Evolutionary conservation across 1,140 invertebrate species (phyloP), one percentile per base, ranked within the genome.

Genomic region (Chionoecetes opilio): DNA sequence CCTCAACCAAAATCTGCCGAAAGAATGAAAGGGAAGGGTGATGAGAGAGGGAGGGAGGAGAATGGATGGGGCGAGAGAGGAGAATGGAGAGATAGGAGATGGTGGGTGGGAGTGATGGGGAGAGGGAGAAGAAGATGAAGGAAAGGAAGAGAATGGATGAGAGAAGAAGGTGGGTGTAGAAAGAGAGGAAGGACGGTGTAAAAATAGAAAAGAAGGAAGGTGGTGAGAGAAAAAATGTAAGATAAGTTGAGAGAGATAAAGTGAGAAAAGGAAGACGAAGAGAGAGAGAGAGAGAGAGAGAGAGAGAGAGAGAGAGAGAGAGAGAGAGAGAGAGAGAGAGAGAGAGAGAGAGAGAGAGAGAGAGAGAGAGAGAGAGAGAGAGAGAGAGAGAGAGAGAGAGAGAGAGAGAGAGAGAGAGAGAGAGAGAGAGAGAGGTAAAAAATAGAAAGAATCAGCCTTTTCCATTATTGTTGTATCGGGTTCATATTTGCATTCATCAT

Each of bases 371-470:
- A n/a, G 63, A 75, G 63, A 75, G 21, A 75, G 63, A n/a, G 21
- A 75, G 63, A 75, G n/a, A n/a, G 63, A 75, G 63, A n/a, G 63
- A 75, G 63, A 75, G 63, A 75, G n/a, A 75, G 63, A n/a, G 63
- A 75, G 63, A 75, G 63, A n/a, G n/a, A 75, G 63, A 75, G 46
- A 75, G 63, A 26, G 21, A 75, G 63, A 75, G 63, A 75, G 63
- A 75, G 63, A 75, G 63, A n/a, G 63, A 75, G 63, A n/a, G 63
- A 75, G 63, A 75, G 21, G n/a, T 17, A n/a, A n/a, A 5, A 75
- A 26, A 75, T 5, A n/a, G 63, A 75, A 8, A 3, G 21, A 21
- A n/a, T n/a, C 21, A 75, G n/a, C 46, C 11, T 53, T 75, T 75
- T 21, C 26, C n/a, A n/a, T 75, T 75, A 75, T 8, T 75, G 63